phyloP scores from a whole-genome alignment of 2,113 vertebrate genomes.

The Python bivittatus region DNA sequence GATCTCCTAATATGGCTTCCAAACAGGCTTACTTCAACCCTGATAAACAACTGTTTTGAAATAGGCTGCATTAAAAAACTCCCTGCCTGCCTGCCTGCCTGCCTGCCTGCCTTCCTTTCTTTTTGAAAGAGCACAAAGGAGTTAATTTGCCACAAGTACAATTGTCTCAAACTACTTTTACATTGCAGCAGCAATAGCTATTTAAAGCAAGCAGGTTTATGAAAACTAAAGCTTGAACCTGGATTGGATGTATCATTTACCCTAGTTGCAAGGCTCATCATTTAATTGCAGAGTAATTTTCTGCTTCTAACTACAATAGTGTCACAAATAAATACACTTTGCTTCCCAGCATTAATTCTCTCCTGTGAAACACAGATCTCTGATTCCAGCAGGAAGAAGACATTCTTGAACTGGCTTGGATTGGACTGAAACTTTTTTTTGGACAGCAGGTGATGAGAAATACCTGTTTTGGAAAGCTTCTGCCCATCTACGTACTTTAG shows the following conservation, averaged over 20 bases:
- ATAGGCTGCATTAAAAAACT: not conserved
- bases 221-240: slow-evolving; percentile 5
- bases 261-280: not conserved
- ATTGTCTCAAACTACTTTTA: not conserved
- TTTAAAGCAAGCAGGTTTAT: slow-evolving; percentile 19
- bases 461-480: no score
- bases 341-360: not conserved
- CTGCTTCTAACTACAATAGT: not conserved
- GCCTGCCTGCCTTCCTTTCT: no score
- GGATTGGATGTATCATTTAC: slow-evolving; percentile 22
- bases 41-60: not conserved
- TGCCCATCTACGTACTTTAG: not conserved
- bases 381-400: not conserved
- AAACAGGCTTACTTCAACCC: not conserved
- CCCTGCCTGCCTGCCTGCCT: no score
- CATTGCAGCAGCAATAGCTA: not conserved
- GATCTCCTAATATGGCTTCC: not conserved
- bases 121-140: not conserved
- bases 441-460: no score
- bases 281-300: slow-evolving; percentile 10
- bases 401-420: not conserved
- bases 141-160: not conserved
- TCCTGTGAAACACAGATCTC: not conserved
- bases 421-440: not conserved
- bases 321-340: not conserved